These are phyloP conservation scores for Apis mellifera DNA, from an alignment of 1,140 invertebrate genomes.

Conservation along the genomic window Amel_HAv3.1 CM009932.2:7625501-7626000, in stretches of 20 bases:
- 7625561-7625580: too few species aligned
- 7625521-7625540: background rate
- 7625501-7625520: too few species aligned
- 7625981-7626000: background rate
- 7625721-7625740: constrained; percentile 5
- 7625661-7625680: constrained; percentile 32
- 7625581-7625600: constrained; percentile 4
- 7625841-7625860: constrained; percentile 31
- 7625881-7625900: constrained; percentile 4
- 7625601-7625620: background rate
- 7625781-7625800: constrained; percentile 41
- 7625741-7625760: constrained; percentile 16
- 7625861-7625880: constrained; percentile 37
- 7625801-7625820: constrained; percentile 42
- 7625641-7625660: background rate
- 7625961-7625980: background rate
- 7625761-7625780: constrained; percentile 38
- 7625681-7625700: constrained; percentile 35
- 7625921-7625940: background rate
- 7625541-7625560: background rate
- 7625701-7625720: constrained; percentile 49
- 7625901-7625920: background rate
- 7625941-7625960: background rate
- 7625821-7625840: constrained; percentile 43
- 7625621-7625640: constrained; percentile 11